Evolutionary conservation across 1,140 invertebrate genomes (phyloP).

Genomic region (Drosophila trapezifrons): DNA sequence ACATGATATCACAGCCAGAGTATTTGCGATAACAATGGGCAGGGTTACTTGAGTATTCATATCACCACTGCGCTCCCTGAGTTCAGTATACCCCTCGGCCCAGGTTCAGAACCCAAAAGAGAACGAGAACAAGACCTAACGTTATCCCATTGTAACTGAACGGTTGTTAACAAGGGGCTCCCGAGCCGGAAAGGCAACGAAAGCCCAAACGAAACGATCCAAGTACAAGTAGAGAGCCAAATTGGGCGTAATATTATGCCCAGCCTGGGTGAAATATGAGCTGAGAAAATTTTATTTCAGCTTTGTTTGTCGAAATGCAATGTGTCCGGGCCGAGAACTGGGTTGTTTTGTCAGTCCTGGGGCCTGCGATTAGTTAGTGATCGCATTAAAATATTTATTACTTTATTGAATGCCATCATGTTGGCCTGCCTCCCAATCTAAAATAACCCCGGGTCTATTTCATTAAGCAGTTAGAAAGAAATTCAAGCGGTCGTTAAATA

Average conservation of each 20-base stretch:
- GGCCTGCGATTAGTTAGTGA: slow-evolving; percentile 21
- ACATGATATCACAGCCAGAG: too few relatives aligned
- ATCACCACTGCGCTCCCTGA: neutral
- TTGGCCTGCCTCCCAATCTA: slow-evolving; percentile 9
- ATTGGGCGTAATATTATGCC: slow-evolving; percentile 79
- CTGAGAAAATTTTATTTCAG: slow-evolving; percentile 79
- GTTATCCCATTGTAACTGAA: slow-evolving; percentile 75
- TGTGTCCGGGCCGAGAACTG: neutral
- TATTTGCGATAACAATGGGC: neutral
- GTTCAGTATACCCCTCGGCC: slow-evolving; percentile 1
- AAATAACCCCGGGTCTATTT: neutral
- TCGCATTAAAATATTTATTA: slow-evolving; percentile 36
- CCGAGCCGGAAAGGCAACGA: slow-evolving; percentile 49
- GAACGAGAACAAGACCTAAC: slow-evolving; percentile 59
- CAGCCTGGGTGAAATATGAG: slow-evolving; percentile 74
- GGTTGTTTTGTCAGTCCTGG: neutral
- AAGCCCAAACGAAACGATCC: slow-evolving; percentile 37
- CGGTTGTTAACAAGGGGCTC: slow-evolving; percentile 76
- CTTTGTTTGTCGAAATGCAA: slow-evolving; percentile 61
- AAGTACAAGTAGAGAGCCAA: slow-evolving; percentile 64
- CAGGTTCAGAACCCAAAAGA: slow-evolving; percentile 30
- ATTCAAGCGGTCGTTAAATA: slow-evolving; percentile 24
- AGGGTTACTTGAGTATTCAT: neutral
- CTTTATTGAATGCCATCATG: slow-evolving; percentile 36
- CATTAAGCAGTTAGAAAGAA: slow-evolving; percentile 3